Evolutionary conservation across 2,888 invertebrate genomes (phyloP).

Genomic region (Leptothorax acervorum): DNA sequence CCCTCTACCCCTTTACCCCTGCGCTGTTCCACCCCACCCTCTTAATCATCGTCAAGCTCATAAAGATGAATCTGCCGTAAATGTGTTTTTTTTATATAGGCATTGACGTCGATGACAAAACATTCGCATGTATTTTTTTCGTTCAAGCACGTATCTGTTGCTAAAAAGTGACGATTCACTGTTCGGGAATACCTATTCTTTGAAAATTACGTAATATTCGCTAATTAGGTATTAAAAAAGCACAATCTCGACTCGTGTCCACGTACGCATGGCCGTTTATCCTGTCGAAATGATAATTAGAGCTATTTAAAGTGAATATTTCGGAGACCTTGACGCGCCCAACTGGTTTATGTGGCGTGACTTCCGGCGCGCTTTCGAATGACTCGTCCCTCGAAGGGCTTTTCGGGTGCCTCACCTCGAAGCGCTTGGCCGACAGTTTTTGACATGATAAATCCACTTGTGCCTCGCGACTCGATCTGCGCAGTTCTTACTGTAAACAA

Average conservation of each 20-base stretch:
- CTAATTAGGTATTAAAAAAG: neutral
- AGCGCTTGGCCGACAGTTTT: constrained; percentile 15
- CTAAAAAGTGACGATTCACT: neutral
- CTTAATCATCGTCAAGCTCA: constrained; percentile 55
- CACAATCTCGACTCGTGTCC: neutral
- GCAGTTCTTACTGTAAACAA: neutral
- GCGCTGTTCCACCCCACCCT: neutral
- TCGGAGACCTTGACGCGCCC: constrained; percentile 75
- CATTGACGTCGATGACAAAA: constrained; percentile 53
- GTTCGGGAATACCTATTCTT: neutral
- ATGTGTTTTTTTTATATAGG: constrained; percentile 63
- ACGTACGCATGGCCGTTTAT: neutral
- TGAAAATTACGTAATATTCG: neutral
- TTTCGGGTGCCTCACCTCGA: constrained; percentile 59
- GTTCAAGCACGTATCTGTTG: constrained; percentile 40
- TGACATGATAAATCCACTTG: constrained; percentile 31
- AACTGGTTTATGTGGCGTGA: constrained; percentile 70
- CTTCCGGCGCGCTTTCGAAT: constrained; percentile 73
- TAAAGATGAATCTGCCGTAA: constrained; percentile 52
- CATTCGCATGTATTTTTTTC: constrained; percentile 28
- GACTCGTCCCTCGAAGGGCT: constrained; percentile 60
- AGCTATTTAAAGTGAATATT: constrained; percentile 57
- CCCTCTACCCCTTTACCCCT: constrained; percentile 25
- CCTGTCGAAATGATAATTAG: constrained; percentile 63
- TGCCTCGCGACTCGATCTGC: neutral